Percentiles rank a stretch among this genome's conserved stretches.
Evolutionary conservation across 2,797 vertebrate species (phyloP).

Genomic region (Hydrophis major): DNA sequence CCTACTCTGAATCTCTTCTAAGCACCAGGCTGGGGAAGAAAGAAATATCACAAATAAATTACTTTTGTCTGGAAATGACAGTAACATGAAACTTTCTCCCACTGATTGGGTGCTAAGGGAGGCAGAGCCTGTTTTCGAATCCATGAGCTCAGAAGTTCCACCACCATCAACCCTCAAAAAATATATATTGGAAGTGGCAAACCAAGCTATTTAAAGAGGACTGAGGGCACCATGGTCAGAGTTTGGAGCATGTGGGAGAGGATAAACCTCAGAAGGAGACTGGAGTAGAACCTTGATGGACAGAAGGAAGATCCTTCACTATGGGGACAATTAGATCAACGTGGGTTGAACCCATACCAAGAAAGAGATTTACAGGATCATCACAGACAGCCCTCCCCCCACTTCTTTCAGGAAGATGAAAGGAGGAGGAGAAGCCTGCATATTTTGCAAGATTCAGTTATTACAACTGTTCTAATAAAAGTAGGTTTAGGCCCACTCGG

Average conservation of each 20-base stretch:
- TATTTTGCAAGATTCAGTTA: not conserved
- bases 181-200: not conserved
- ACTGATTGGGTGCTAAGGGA: not conserved
- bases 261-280: not conserved
- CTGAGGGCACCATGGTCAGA: not conserved
- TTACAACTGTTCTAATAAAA: not conserved
- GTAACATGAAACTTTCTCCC: not conserved
- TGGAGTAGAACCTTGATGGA: not conserved
- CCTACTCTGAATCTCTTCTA: not conserved
- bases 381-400: not conserved
- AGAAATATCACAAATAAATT: not conserved
- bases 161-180: not conserved
- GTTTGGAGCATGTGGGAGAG: not conserved
- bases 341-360: not conserved
- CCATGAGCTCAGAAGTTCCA: not conserved
- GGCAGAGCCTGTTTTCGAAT: not conserved
- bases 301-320: not conserved
- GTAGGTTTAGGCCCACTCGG: not conserved
- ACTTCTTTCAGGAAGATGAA: not conserved
- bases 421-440: not conserved
- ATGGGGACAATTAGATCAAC: not conserved
- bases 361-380: not conserved
- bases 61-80: not conserved
- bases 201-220: not conserved
- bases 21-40: not conserved